Evolutionary conservation across 2,113 vertebrate species (phyloP).

Genomic region (Fukomys damarensis): DNA sequence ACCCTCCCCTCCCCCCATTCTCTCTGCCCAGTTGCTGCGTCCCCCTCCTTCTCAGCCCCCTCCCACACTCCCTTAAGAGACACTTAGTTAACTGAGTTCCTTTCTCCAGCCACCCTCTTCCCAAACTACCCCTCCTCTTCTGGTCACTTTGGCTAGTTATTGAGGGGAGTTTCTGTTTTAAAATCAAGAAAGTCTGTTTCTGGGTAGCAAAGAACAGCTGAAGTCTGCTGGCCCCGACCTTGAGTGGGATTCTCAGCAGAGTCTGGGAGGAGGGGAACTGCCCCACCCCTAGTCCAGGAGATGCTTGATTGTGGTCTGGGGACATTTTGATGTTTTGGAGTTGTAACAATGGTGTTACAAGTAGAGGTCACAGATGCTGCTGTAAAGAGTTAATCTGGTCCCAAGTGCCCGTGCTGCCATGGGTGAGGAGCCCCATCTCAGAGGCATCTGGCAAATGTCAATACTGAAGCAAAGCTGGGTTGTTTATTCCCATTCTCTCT

Average conservation of each 20-base stretch:
- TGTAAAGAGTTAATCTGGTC: too few species aligned
- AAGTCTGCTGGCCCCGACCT: not conserved
- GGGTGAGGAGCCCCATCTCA: not conserved
- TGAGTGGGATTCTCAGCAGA: not conserved
- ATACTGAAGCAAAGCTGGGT: not conserved
- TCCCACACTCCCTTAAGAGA: fast-evolving
- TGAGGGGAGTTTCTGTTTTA: not conserved
- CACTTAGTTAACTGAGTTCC: not conserved
- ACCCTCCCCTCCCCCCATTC: not conserved
- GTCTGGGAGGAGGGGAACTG: not conserved
- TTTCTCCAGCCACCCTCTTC: not conserved
- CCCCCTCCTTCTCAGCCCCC: too few species aligned
- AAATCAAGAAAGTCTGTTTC: not conserved
- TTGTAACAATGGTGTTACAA: not conserved
- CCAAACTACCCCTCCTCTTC: not conserved
- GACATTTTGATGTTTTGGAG: not conserved
- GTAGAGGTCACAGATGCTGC: not conserved
- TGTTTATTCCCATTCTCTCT: too few species aligned
- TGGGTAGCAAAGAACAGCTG: not conserved
- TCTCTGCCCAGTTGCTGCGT: not conserved
- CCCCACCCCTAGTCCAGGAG: not conserved
- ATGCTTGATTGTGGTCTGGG: not conserved
- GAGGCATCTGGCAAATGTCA: not conserved
- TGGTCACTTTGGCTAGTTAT: not conserved
- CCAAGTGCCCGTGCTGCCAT: fast-evolving